phyloP scores from a whole-genome alignment of 2,888 invertebrate species.

The Dicyrtoma fusca region DNA sequence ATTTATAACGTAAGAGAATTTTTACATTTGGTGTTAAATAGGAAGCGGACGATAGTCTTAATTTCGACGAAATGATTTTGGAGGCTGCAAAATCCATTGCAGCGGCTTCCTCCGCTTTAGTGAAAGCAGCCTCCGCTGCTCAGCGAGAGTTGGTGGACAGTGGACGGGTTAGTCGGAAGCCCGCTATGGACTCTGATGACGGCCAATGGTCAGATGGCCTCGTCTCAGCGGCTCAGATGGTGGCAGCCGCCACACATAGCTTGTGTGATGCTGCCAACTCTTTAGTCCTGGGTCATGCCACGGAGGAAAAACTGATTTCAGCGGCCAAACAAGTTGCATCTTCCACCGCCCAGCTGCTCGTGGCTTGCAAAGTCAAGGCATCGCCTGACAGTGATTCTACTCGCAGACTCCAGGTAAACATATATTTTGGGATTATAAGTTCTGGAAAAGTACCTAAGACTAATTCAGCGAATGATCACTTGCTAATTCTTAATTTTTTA shows the following conservation, averaged over 20 bases:
- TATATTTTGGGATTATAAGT: neutral
- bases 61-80: conserved; percentile 98
- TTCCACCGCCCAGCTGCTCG: conserved; percentile 93
- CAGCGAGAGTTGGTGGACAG: conserved; percentile 90
- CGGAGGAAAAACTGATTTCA: conserved; percentile 94
- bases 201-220: conserved; percentile 98
- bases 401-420: conserved; percentile 71
- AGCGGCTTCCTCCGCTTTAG: conserved; percentile 93
- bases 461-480: too few species aligned
- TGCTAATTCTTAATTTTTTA: too few species aligned
- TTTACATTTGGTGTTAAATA: conserved; percentile 59
- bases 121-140: conserved; percentile 95
- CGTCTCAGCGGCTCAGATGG: conserved; percentile 85
- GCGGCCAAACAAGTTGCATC: conserved; percentile 96
- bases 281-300: conserved; percentile 86
- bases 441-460: neutral
- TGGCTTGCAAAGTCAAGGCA: conserved; percentile 98
- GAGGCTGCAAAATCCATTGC: conserved; percentile 98
- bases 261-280: conserved; percentile 95
- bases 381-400: conserved; percentile 94
- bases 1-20: too few species aligned
- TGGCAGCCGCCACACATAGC: conserved; percentile 96
- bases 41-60: conserved; percentile 90
- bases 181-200: conserved; percentile 85
- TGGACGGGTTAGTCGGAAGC: conserved; percentile 82